Percentiles rank a stretch among this genome's conserved stretches.
Conservation (phyloP, 2,113 vertebrate species). For the Hepsetus odoe region DNA sequence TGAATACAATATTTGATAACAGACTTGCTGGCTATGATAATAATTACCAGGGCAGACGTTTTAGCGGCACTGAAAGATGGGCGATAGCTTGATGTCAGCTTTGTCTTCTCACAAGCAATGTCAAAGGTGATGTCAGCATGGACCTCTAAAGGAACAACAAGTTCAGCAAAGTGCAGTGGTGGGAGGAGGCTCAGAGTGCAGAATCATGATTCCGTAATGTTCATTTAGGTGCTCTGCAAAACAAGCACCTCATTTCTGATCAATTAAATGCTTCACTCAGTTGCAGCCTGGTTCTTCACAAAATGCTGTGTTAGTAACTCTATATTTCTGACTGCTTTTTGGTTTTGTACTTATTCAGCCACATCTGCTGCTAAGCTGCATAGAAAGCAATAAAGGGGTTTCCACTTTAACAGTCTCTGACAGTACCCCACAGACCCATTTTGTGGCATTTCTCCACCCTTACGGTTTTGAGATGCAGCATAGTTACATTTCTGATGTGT, state of each 20-base stretch:
- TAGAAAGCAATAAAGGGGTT: conserved; percentile 43
- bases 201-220: conserved; percentile 39
- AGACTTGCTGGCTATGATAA: conserved; percentile 12
- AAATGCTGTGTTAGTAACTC: conserved; percentile 16
- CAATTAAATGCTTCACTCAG: conserved; percentile 42
- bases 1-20: conserved; percentile 29
- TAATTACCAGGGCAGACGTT: conserved; percentile 24
- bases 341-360: conserved; percentile 24
- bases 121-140: conserved; percentile 47
- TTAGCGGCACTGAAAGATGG: conserved; percentile 42
- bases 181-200: conserved; percentile 43
- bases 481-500: conserved; percentile 21
- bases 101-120: conserved; percentile 39
- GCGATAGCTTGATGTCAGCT: conserved; percentile 39
- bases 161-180: conserved; percentile 52
- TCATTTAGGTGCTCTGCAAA: conserved; percentile 27
- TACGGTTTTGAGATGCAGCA: conserved; percentile 28
- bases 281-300: conserved; percentile 16
- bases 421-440: background rate
- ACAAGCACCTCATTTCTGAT: conserved; percentile 38
- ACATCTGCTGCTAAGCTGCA: conserved; percentile 12
- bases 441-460: conserved; percentile 1
- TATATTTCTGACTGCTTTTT: conserved; percentile 12
- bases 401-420: conserved; percentile 8
- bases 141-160: conserved; percentile 36